Evolutionary conservation across 2,113 vertebrate genomes (phyloP), one percentile per base, ranked within the genome.

Genomic region (Apodemus speciosus): DNA sequence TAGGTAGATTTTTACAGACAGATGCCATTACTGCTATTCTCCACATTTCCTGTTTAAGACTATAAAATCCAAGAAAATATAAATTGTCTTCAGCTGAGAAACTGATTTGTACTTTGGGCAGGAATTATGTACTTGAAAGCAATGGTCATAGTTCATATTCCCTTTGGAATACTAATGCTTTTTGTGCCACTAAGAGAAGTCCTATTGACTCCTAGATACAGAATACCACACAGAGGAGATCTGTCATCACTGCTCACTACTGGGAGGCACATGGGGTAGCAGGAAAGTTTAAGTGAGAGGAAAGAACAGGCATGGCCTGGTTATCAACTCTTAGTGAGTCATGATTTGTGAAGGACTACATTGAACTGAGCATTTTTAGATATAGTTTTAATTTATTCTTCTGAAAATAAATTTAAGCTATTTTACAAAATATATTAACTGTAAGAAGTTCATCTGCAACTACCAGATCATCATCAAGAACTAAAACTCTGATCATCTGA

Each of bases 21-120:
- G 89, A 95, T 94, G 89, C 95, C 90, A 96, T 93, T 95, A 91
- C 51, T 66, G 92, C 66, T 66, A 60, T 21, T 93, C 25, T n/a
- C 80, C 69, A 90, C 68, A 94, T 90, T 96, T 96, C 84, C 71
- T 73, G 73, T 32, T 85, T 3, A 1, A 84, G 60, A 60, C 68
- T 87, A 93, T 83, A 96, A 95, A 95, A 96, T 81, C 58, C 85
- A 40, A 95, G 96, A 86, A 88, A 96, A 87, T 11, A 88, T 89
- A 46, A 93, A 89, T 66, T 60, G 46, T 66, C 86, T 64, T 40
- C 53, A 89, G 25, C 25, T 53, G n/a, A 85, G 46, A 84, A 73
- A 53, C 14, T 88, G 56, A 60, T 94, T 95, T 88, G 68, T n/a
- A 95, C 35, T 95, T 56, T 95, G 66, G 87, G 43, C 15, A 91